Evolutionary conservation across 2,113 vertebrate species (phyloP), one percentile per base, ranked within the genome.

Genomic region (Barbus barbus): DNA sequence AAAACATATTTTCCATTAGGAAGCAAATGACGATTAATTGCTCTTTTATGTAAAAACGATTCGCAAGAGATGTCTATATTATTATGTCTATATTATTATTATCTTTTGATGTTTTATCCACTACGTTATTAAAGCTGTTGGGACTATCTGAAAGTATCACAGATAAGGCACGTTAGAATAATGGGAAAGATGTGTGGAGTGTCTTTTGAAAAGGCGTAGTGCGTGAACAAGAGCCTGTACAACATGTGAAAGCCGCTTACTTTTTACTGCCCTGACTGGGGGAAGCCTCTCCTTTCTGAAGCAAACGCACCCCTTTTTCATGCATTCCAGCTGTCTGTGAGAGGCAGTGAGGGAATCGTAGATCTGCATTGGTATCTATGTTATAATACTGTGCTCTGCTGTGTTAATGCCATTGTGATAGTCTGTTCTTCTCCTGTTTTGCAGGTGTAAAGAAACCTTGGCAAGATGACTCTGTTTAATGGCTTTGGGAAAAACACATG

Each of bases 361-460:
- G 28, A 53, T 80, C 60, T 81, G 3, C 9, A 69, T 69, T 80
- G 46, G 20, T 75, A 74, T 75, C 38, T 71, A 67, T 58, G 33
- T 28, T 18, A 79, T 78, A 44, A 48, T 77, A 26, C 26, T 16
- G 71, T 58, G 73, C 18, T 65, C 63, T 84, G n/a, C 46, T 85
- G 53, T 80, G 56, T 84, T 82, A 20, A 28, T 48, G 20, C 58
- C 48, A 14, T 67, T 80, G 36, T 87, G 67, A 83, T 33, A 31
- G 28, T 65, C 41, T 72, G 79, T 82, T 85, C 6, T 82, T 80
- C 60, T 61, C 31, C 38, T 56, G 24, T 87, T 78, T 89, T 86
- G 76, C 88, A 94, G 94, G 94, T 90, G 87, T 94, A 92, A 91
- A 90, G 90, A 88, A 88, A 73, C 41, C 58, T 88, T 91, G 89